Evolutionary conservation across 2,888 invertebrate species (phyloP), one percentile per base, ranked within the genome.

Genomic region (Pogonocherus hispidulus): DNA sequence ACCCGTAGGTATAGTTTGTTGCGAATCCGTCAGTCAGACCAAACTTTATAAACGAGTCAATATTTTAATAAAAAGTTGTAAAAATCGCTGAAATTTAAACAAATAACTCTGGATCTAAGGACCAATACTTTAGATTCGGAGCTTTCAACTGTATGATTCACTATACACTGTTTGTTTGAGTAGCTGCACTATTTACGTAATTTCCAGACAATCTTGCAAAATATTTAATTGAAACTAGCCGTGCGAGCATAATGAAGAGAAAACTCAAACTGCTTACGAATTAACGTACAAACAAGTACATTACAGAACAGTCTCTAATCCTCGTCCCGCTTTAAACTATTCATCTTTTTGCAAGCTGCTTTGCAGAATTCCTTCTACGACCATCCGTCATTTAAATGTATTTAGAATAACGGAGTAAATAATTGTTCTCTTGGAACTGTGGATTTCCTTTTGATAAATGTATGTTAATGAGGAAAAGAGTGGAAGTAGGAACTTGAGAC

Each of bases 381-480:
- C n/a, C 19, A 20, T 41, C 41, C 41, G 35, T 59, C 59, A 59
- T 47, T 59, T 59, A 27, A 59, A 59, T 35, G 59, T 35, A 47
- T 59, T 59, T 47, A 47, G 47, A 59, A 59, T 46, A 59, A 47
- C 47, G 32, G 59, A 47, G 27, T 59, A 47, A 59, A 47, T 59
- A 59, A 59, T 59, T 59, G 47, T 59, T 47, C 35, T 44, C n/a
- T 20, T 41, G 47, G 47, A 14, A 23, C 41, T 46, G 41, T 46
- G 41, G 35, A 59, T 47, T 59, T 59, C 47, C 59, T 59, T 59
- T 59, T 59, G 59, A 47, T 59, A 59, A 59, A 59, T 59, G 47
- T 59, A 59, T 59, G 35, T 59, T 59, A 59, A 59, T 59, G 59
- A 59, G 46, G 59, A 59, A 59, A 59, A 59, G 59, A 47, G 47